Evolutionary conservation across 2,888 invertebrate genomes (phyloP).

Genomic region (Hoplodrina blanda): DNA sequence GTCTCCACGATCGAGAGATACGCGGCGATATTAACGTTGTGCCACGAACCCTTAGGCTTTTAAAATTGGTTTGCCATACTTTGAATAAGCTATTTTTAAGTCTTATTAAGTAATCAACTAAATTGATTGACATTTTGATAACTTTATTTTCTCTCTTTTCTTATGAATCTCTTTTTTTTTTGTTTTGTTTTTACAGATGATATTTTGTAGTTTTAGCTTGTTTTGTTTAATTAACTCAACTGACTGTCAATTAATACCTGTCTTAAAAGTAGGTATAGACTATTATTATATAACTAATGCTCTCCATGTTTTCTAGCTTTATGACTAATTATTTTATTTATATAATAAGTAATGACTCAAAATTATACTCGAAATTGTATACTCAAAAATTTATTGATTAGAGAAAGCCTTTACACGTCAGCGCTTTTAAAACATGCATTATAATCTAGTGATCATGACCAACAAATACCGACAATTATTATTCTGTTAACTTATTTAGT

Average conservation of each 20-base stretch:
- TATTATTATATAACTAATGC: constrained; percentile 5
- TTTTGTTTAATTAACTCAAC: background rate
- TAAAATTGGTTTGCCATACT: constrained; percentile 34
- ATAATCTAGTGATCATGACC: background rate
- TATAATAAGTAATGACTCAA: background rate
- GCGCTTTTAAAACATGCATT: background rate
- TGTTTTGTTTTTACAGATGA: background rate
- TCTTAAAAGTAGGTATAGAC: constrained; percentile 1
- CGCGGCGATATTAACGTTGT: too few species aligned
- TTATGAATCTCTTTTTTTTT: constrained; percentile 10
- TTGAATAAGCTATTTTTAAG: constrained; percentile 37
- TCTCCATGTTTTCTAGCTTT: constrained; percentile 1
- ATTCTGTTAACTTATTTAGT: too few species aligned
- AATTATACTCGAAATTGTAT: constrained; percentile 18
- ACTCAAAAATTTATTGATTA: background rate
- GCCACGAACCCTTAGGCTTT: background rate
- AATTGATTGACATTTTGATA: constrained; percentile 29
- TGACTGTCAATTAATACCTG: constrained; percentile 6
- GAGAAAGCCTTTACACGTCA: background rate
- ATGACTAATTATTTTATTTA: background rate
- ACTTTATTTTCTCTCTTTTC: constrained; percentile 9
- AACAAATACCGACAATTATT: too few species aligned
- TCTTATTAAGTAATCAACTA: constrained; percentile 32
- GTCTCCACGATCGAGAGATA: too few species aligned
- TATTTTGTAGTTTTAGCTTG: background rate